Percentiles rank a stretch among this genome's conserved stretches.
phyloP scores from a whole-genome alignment of 2,113 vertebrate species.

The Cavia aperea region DNA sequence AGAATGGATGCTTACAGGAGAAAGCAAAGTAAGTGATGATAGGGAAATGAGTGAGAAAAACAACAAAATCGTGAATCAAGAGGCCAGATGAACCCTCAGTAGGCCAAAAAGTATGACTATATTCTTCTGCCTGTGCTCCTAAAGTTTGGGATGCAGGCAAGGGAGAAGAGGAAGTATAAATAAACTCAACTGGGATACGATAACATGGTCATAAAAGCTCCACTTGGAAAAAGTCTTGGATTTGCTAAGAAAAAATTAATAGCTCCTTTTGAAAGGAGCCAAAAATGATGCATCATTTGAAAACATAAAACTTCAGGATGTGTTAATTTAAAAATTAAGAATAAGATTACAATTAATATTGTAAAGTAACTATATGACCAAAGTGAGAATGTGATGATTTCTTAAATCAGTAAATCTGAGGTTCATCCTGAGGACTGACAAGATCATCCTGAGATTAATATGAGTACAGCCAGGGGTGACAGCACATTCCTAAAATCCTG shows the following conservation, averaged over 20 bases:
- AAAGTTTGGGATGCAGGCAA: background rate
- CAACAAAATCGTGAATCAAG: background rate
- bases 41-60: background rate
- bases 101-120: background rate
- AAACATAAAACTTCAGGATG: background rate
- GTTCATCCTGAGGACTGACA: background rate
- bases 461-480: background rate
- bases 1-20: background rate
- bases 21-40: background rate
- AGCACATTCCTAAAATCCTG: background rate
- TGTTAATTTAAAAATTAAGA: slow-evolving; percentile 15
- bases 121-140: background rate
- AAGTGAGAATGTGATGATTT: slow-evolving; percentile 21
- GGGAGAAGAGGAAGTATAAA: background rate
- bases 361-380: background rate
- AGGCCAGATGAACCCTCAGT: background rate
- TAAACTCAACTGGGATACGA: background rate
- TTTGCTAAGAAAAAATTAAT: slow-evolving; percentile 26
- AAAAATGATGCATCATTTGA: background rate
- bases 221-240: background rate
- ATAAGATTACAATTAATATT: slow-evolving; percentile 37
- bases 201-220: background rate
- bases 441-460: background rate
- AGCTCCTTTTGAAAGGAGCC: slow-evolving; percentile 20
- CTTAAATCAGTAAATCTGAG: slow-evolving; percentile 16